Conservation (phyloP, 1,140 invertebrate genomes). For the Campoletis sonorensis region DNA sequence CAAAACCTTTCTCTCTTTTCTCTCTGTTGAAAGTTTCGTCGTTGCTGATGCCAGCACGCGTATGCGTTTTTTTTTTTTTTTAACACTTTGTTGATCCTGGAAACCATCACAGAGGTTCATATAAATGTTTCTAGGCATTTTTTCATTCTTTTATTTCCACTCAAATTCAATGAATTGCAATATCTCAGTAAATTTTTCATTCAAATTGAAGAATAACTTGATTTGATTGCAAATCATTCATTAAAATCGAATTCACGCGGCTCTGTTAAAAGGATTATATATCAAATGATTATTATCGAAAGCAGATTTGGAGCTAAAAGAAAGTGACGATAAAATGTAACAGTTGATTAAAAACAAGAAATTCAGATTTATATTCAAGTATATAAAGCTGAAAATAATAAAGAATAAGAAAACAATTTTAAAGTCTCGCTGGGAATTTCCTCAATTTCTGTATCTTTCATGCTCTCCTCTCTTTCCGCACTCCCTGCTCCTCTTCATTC, state of each 20-base stretch:
- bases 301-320: no score
- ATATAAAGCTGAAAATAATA: conserved; percentile 16
- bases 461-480: neutral
- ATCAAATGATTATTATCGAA: no score
- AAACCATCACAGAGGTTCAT: no score
- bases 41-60: conserved; percentile 13
- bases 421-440: conserved; percentile 25
- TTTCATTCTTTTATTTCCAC: no score
- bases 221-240: no score
- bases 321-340: neutral
- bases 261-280: no score
- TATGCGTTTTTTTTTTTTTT: neutral
- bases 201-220: no score
- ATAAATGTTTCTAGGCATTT: no score
- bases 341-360: conserved; percentile 6
- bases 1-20: neutral
- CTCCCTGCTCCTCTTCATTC: neutral
- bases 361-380: neutral
- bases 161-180: no score
- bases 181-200: neutral
- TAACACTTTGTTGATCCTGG: neutral
- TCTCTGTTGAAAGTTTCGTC: conserved; percentile 33
- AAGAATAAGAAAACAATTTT: neutral
- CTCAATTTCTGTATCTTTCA: conserved; percentile 19
- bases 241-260: no score